phyloP scores from a whole-genome alignment of 2,888 invertebrate genomes.

The Rhamphomyia laevipes region DNA sequence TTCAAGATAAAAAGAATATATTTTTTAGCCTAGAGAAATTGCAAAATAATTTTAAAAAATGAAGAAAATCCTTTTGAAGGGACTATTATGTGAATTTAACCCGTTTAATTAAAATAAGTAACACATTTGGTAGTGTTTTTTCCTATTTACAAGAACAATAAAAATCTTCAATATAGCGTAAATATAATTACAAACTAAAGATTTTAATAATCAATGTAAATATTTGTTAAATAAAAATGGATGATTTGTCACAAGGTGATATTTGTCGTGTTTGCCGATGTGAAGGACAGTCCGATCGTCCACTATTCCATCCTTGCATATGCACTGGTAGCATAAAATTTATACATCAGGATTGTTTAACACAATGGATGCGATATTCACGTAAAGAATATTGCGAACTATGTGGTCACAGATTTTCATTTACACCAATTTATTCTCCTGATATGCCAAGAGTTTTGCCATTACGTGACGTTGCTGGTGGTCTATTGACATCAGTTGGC shows the following conservation, averaged over 20 bases:
- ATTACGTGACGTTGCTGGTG: slow-evolving; percentile 81
- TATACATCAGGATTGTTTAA: slow-evolving; percentile 96
- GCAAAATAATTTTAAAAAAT: too few relatives aligned
- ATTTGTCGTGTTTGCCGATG: slow-evolving; percentile 97
- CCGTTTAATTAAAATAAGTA: not conserved
- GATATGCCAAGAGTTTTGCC: slow-evolving; percentile 99
- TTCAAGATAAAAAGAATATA: too few relatives aligned
- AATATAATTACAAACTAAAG: not conserved
- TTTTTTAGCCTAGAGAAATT: too few relatives aligned
- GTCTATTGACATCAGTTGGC: slow-evolving; percentile 75
- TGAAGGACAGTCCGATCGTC: slow-evolving; percentile 83
- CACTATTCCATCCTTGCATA: slow-evolving; percentile 95
- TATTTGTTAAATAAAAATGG: slow-evolving; percentile 21
- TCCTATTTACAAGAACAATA: too few relatives aligned
- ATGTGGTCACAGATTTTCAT: slow-evolving; percentile 94
- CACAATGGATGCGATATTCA: slow-evolving; percentile 99
- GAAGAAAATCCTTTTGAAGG: too few relatives aligned
- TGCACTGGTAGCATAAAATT: slow-evolving; percentile 99
- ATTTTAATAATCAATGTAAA: not conserved
- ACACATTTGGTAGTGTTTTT: not conserved
- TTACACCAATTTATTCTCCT: slow-evolving; percentile 98
- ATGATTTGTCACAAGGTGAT: slow-evolving; percentile 49
- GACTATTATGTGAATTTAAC: not conserved
- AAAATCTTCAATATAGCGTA: not conserved
- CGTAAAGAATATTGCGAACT: slow-evolving; percentile 97